phyloP scores from a whole-genome alignment of 2,797 vertebrate species.

The Enoplosus armatus region DNA sequence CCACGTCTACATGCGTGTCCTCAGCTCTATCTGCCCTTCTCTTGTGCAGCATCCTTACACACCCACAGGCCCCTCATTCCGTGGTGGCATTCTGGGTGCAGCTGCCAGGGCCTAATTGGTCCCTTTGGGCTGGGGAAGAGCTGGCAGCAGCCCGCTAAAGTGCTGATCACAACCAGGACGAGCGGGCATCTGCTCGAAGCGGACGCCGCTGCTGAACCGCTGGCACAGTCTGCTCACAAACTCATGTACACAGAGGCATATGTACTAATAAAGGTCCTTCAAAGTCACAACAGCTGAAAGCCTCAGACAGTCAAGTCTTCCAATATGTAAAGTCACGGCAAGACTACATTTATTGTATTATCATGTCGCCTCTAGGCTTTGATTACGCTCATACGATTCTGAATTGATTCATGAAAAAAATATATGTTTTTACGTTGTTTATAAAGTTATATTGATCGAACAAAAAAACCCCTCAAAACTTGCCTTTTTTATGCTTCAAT shows the following conservation, averaged over 20 bases:
- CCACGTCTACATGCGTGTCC: conserved; percentile 30
- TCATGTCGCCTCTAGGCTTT: not conserved
- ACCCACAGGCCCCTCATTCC: conserved; percentile 47
- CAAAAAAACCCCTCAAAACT: too few relatives aligned
- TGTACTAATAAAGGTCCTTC: conserved; percentile 65
- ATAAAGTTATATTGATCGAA: too few relatives aligned
- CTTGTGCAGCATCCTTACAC: conserved; percentile 53
- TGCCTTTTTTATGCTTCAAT: not conserved
- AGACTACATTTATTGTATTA: not conserved
- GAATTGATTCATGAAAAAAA: too few relatives aligned
- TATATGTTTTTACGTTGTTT: too few relatives aligned
- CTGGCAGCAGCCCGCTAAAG: conserved; percentile 65
- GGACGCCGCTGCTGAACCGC: conserved; percentile 65
- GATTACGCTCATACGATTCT: too few relatives aligned
- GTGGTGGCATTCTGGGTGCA: conserved; percentile 72
- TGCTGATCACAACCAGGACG: conserved; percentile 70
- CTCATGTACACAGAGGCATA: conserved; percentile 30
- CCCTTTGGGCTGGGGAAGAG: conserved; percentile 78
- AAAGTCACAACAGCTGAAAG: conserved; percentile 62
- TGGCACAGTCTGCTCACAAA: conserved; percentile 51
- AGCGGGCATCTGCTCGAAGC: conserved; percentile 80
- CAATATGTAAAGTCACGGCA: not conserved
- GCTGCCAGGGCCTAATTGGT: conserved; percentile 85
- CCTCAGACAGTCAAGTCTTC: not conserved
- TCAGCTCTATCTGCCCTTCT: conserved; percentile 58